Base-by-base conservation (phyloP, 2,113 vertebrate genomes). In the Austrofundulus limnaeus region DNA sequence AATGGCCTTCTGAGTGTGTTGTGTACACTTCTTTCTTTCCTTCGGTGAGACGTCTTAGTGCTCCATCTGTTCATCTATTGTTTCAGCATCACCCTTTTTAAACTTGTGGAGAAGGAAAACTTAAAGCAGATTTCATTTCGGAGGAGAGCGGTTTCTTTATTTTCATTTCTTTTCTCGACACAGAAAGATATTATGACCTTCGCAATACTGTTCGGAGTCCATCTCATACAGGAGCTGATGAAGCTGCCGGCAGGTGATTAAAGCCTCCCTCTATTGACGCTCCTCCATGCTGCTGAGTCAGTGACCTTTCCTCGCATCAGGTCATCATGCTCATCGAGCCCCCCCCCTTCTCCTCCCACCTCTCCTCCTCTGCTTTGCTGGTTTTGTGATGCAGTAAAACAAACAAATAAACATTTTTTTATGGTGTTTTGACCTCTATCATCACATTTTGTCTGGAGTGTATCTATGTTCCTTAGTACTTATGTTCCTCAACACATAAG, bases 31-130 rank as follows among this genome's bases (percentile, higher is more conserved):
- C 76, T 68, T 78, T 41, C 71, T 70, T 70, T 57, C 50, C 78
- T 21, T 17, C 42, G 51, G 34, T 63, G 51, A 78, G 78, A 76
- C 77, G 82, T 85, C 77, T 78, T 61, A 52, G 49, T 73, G 82
- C 75, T 73, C 83, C 83, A 79, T 88, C 83, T 88, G 86, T 59
- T 83, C 80, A 70, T 62, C 68, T 70, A 60, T 77, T 79, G 84
- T 76, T 71, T 85, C 75, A 68, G 34, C 61, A 15, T 63, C 64
- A 12, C 54, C 49, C 24, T 69, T 72, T 45, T 83, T 43, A 67
- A 50, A 77, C 55, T 51, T 64, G 34, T 57, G 59, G 37, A 65
- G 39, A 25, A 47, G 64, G 66, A 15, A 5, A 49, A 34, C 51
- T 78, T 46, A 41, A 56, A 64, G 51, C 31, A 17, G 66, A 69